Conservation (phyloP, 2,888 invertebrate genomes). For the Cynaeus angustus region DNA sequence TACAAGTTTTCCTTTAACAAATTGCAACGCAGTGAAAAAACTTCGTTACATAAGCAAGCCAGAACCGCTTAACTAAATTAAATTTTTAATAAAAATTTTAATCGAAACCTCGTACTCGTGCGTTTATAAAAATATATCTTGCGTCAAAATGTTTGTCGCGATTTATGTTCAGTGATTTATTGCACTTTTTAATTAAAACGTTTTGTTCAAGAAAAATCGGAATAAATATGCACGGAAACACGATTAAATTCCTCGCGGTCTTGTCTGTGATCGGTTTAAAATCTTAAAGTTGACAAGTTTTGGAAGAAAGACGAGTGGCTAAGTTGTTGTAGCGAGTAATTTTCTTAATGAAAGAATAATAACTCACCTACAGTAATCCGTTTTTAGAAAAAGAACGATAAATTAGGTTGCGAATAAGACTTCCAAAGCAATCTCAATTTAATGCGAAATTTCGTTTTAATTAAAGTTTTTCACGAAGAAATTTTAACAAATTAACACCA, state of each 20-base stretch:
- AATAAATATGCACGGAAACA: too few relatives aligned
- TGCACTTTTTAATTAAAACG: conserved; percentile 16
- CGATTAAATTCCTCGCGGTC: background rate
- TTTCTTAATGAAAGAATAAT: conserved; percentile 47
- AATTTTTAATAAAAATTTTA: conserved; percentile 51
- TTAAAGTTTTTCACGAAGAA: conserved; percentile 29
- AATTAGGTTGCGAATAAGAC: conserved; percentile 49
- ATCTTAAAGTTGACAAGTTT: background rate
- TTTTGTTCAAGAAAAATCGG: too few relatives aligned
- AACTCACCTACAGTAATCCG: conserved; percentile 31
- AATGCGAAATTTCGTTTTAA: conserved; percentile 49
- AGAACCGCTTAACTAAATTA: conserved; percentile 45
- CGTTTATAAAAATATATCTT: conserved; percentile 35
- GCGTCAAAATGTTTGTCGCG: conserved; percentile 34
- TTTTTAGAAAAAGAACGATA: conserved; percentile 43
- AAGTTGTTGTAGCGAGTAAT: conserved; percentile 39
- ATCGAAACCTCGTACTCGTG: conserved; percentile 37
- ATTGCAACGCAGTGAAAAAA: conserved; percentile 36
- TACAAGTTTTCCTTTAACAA: conserved; percentile 40
- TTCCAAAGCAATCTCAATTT: conserved; percentile 54
- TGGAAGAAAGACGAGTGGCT: background rate
- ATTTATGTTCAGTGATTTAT: conserved; percentile 31
- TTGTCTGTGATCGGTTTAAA: background rate
- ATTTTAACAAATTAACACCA: conserved; percentile 13
- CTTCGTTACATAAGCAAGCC: conserved; percentile 43